These are phyloP conservation scores for Sesia bembeciformis DNA, from an alignment of 2,888 invertebrate genomes.

Conservation along the genomic window DNA sequence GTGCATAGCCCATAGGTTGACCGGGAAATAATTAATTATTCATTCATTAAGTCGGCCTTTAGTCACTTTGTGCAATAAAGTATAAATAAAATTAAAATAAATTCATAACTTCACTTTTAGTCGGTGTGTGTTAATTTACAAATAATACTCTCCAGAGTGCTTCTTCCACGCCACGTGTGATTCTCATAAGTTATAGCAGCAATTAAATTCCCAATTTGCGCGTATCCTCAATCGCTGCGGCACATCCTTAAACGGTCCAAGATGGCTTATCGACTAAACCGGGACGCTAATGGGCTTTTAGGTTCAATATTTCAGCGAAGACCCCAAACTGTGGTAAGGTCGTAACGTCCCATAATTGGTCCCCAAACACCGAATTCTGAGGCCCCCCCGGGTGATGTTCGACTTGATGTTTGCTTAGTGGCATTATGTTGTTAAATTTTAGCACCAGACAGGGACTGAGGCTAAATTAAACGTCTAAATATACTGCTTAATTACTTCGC, in stretches of 20 bases:
- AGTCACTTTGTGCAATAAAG: too few relatives aligned
- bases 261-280: conserved; percentile 49
- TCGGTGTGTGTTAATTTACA: too few relatives aligned
- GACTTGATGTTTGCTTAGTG: conserved; percentile 9
- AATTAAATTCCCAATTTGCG: conserved; percentile 8
- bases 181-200: background rate
- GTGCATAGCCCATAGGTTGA: too few relatives aligned
- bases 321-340: conserved; percentile 24
- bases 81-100: too few relatives aligned
- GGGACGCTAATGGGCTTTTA: conserved; percentile 58
- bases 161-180: too few relatives aligned
- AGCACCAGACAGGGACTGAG: conserved; percentile 3
- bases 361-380: conserved; percentile 25
- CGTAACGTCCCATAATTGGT: conserved; percentile 35
- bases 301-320: conserved; percentile 58
- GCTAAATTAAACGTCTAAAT: conserved; percentile 6
- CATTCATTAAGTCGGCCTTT: too few relatives aligned
- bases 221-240: conserved; percentile 30
- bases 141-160: too few relatives aligned
- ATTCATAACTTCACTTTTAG: too few relatives aligned
- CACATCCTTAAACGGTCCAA: conserved; percentile 45
- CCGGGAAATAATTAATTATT: too few relatives aligned
- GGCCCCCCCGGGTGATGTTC: conserved; percentile 7
- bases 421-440: conserved; percentile 11
- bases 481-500: conserved; percentile 5